Evolutionary conservation across 2,888 invertebrate genomes (phyloP).

Genomic region (Acrobasis repandana): DNA sequence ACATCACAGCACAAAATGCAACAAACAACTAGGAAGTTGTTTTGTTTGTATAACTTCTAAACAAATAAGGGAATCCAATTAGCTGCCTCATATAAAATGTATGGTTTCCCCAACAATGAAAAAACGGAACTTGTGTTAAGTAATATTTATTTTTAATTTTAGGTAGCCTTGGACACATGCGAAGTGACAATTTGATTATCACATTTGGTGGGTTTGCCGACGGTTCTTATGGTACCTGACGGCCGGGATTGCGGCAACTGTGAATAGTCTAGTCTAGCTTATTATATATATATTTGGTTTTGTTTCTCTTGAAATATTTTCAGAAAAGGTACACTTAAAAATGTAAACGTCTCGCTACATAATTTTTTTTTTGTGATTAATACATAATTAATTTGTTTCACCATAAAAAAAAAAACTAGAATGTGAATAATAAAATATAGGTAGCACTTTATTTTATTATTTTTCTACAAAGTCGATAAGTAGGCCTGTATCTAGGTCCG

Average conservation of each 20-base stretch:
- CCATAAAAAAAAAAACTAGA: too few species aligned
- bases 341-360: too few species aligned
- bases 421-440: too few species aligned
- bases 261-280: background rate
- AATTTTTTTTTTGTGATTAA: too few species aligned
- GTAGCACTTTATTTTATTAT: too few species aligned
- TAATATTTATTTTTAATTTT: slow-evolving; percentile 61
- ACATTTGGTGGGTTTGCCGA: slow-evolving; percentile 49
- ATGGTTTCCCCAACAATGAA: slow-evolving; percentile 38
- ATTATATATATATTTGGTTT: background rate
- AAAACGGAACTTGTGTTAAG: slow-evolving; percentile 60
- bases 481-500: too few species aligned
- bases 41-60: slow-evolving; percentile 28
- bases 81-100: slow-evolving; percentile 31
- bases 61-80: slow-evolving; percentile 33
- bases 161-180: slow-evolving; percentile 52
- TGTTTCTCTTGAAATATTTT: too few species aligned
- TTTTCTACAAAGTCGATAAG: too few species aligned
- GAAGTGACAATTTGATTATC: slow-evolving; percentile 68
- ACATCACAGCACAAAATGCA: slow-evolving; percentile 3
- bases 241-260: slow-evolving; percentile 16
- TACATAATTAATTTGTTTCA: too few species aligned
- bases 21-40: slow-evolving; percentile 13
- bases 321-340: too few species aligned
- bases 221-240: slow-evolving; percentile 25